These are phyloP conservation scores for Tipula helvola DNA, from an alignment of 2,888 invertebrate genomes.

Conservation along the genomic window DNA sequence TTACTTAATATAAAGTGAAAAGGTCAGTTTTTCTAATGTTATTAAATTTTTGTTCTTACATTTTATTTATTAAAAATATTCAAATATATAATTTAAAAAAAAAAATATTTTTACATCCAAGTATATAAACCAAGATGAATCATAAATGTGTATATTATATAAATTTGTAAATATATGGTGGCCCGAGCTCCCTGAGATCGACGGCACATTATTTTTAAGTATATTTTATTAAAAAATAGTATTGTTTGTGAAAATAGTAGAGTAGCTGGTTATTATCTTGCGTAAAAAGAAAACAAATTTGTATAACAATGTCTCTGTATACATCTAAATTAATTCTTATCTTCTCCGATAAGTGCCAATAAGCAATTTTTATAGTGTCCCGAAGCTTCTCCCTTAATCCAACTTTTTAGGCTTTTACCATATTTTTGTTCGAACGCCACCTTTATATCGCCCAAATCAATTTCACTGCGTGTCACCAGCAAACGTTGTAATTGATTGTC, in stretches of 20 bases:
- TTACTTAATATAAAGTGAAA: not conserved
- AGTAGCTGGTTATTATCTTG: not conserved
- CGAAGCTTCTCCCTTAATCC: constrained; percentile 71
- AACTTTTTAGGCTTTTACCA: constrained; percentile 63
- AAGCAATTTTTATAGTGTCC: constrained; percentile 80
- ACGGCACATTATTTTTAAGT: not conserved
- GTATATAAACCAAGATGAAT: not conserved
- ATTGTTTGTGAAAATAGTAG: not conserved
- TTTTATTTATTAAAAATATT: not conserved
- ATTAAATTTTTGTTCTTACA: not conserved
- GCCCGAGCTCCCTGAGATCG: not conserved
- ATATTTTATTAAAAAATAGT: not conserved
- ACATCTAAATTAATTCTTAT: not conserved
- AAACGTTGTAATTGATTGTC: constrained; percentile 75
- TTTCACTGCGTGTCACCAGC: constrained; percentile 68
- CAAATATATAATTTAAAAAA: not conserved
- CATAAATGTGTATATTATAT: not conserved
- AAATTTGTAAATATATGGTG: not conserved
- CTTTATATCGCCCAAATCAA: constrained; percentile 78
- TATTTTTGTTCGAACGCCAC: constrained; percentile 61
- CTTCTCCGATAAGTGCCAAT: constrained; percentile 50
- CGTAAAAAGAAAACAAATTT: not conserved
- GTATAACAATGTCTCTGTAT: not conserved
- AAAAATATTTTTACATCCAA: not conserved
- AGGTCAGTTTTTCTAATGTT: not conserved